Conservation (phyloP, 2,888 invertebrate genomes). For the Stictocephala bisonia region DNA sequence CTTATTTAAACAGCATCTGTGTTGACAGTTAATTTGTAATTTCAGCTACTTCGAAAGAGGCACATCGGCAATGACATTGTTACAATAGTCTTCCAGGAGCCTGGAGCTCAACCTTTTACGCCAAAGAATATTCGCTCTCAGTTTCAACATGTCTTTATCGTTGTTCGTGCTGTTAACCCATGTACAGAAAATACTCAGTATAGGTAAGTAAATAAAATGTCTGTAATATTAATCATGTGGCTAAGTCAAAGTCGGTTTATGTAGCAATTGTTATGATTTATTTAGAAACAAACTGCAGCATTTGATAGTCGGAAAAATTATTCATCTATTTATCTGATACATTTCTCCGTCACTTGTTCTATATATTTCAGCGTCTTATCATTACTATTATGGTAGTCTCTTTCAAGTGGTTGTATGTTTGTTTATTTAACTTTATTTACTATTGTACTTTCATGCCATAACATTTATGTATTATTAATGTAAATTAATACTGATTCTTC, state of each 20-base stretch:
- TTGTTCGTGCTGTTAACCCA: constrained; percentile 89
- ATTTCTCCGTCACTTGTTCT: too few relatives aligned
- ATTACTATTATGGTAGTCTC: too few relatives aligned
- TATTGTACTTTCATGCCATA: too few relatives aligned
- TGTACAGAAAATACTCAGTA: constrained; percentile 93
- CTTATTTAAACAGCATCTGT: neutral
- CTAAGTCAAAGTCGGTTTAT: too few relatives aligned
- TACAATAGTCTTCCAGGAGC: constrained; percentile 94
- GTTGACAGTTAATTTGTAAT: too few relatives aligned
- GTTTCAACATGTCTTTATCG: constrained; percentile 97
- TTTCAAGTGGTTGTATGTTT: too few relatives aligned
- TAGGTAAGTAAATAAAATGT: constrained; percentile 67
- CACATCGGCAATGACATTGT: constrained; percentile 99
- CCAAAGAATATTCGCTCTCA: constrained; percentile 95
- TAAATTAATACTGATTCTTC: too few relatives aligned
- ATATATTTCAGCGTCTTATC: too few relatives aligned
- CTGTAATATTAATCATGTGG: neutral
- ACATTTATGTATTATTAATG: too few relatives aligned
- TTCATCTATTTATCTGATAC: neutral
- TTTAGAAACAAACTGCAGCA: too few relatives aligned
- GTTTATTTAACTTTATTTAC: too few relatives aligned
- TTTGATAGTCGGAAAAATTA: neutral
- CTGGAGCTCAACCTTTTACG: constrained; percentile 92
- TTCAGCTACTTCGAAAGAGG: constrained; percentile 85
- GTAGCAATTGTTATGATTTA: constrained; percentile 3